Evolutionary conservation across 2,113 vertebrate genomes (phyloP).

Genomic region (Melanocharis versteri): DNA sequence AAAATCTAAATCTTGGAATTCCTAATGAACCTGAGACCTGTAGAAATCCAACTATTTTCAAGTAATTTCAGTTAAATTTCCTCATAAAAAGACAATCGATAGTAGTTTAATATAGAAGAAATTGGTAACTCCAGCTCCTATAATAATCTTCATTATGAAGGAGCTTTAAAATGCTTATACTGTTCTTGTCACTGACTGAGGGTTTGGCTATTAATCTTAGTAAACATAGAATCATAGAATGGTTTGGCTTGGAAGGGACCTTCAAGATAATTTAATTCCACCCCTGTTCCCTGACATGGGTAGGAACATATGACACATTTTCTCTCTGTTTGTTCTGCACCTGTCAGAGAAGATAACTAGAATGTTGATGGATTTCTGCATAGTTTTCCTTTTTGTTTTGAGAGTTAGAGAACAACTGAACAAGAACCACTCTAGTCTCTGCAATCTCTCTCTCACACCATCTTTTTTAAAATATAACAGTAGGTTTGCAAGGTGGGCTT

Average conservation of each 20-base stretch:
- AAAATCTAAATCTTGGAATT: neutral
- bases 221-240: neutral
- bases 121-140: neutral
- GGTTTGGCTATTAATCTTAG: neutral
- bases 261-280: neutral
- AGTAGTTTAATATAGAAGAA: neutral
- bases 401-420: neutral
- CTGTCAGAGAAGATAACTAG: neutral
- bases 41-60: neutral
- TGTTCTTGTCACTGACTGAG: neutral
- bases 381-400: neutral
- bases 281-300: accelerated
- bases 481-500: neutral
- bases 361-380: neutral
- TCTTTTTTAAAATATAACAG: neutral
- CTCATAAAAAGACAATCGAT: neutral
- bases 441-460: neutral
- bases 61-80: neutral
- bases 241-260: neutral
- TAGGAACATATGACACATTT: neutral
- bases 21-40: neutral
- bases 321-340: neutral
- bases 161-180: neutral
- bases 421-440: accelerated
- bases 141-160: neutral